phyloP scores from a whole-genome alignment of 2,113 vertebrate genomes.

The Bufo gargarizans region DNA sequence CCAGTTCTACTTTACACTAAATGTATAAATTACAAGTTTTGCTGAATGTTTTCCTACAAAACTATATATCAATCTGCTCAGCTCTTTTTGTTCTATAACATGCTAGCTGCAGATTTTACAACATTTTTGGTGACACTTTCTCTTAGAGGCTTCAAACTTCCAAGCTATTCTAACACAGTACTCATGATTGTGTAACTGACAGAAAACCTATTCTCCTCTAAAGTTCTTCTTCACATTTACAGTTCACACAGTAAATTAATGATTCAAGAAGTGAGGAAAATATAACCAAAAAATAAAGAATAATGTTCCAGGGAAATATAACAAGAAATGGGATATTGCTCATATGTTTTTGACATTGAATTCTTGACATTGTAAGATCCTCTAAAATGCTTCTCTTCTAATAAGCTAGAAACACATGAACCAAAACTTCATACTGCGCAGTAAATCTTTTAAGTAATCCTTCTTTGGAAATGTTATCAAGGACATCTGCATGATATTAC shows the following conservation, averaged over 20 bases:
- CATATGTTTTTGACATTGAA: neutral
- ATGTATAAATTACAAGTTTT: too few relatives aligned
- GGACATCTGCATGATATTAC: slow-evolving; percentile 45
- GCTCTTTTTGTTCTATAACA: too few relatives aligned
- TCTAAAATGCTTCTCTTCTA: slow-evolving; percentile 16
- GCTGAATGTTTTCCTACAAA: too few relatives aligned
- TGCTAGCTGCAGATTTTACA: too few relatives aligned
- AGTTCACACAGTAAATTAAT: neutral
- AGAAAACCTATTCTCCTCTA: too few relatives aligned
- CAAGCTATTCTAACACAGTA: too few relatives aligned
- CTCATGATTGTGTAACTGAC: too few relatives aligned
- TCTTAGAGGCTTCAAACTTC: too few relatives aligned
- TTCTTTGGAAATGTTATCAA: slow-evolving; percentile 46
- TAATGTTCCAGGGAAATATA: neutral
- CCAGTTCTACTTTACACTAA: too few relatives aligned
- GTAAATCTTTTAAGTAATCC: slow-evolving; percentile 35
- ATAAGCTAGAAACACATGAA: neutral
- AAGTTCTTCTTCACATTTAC: neutral
- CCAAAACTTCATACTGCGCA: slow-evolving; percentile 20
- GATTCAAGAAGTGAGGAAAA: neutral
- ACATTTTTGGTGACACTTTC: too few relatives aligned
- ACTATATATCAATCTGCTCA: too few relatives aligned
- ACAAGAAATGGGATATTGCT: neutral
- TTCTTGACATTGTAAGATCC: neutral
- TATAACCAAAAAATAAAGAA: neutral